These are phyloP conservation scores for Lateolabrax maculatus DNA, from an alignment of 2,797 vertebrate species.

Conservation along the genomic window DNA sequence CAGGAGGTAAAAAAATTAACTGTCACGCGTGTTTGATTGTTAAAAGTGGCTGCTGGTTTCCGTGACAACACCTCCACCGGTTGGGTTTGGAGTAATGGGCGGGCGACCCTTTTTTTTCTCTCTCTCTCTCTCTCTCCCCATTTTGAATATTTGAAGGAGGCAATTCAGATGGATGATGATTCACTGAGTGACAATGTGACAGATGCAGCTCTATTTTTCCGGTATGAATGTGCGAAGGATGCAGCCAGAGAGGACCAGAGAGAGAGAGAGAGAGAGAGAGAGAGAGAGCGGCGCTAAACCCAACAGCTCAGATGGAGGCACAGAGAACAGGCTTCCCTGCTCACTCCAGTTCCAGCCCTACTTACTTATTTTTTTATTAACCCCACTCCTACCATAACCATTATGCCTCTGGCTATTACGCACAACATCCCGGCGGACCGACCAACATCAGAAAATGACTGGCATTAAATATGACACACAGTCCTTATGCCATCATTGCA, in stretches of 20 bases:
- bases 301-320: conserved; percentile 39
- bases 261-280: no score
- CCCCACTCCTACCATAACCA: conserved; percentile 59
- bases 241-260: conserved; percentile 58
- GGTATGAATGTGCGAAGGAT: conserved; percentile 53
- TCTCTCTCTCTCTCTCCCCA: not conserved
- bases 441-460: conserved; percentile 70
- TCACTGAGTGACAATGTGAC: conserved; percentile 59
- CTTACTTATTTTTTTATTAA: conserved; percentile 71
- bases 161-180: conserved; percentile 58
- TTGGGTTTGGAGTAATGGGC: conserved; percentile 33
- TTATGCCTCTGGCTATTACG: conserved; percentile 63
- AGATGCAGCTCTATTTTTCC: conserved; percentile 60
- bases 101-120: not conserved
- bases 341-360: conserved; percentile 45
- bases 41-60: conserved; percentile 61
- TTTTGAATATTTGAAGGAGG: conserved; percentile 60
- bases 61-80: conserved; percentile 54
- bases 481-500: conserved; percentile 61
- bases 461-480: conserved; percentile 75
- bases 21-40: conserved; percentile 61
- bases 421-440: conserved; percentile 49
- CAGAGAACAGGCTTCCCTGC: conserved; percentile 36
- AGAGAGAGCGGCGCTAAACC: conserved; percentile 10
- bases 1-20: conserved; percentile 62